phyloP scores from a whole-genome alignment of 2,113 vertebrate genomes.

The Pitta sordida region DNA sequence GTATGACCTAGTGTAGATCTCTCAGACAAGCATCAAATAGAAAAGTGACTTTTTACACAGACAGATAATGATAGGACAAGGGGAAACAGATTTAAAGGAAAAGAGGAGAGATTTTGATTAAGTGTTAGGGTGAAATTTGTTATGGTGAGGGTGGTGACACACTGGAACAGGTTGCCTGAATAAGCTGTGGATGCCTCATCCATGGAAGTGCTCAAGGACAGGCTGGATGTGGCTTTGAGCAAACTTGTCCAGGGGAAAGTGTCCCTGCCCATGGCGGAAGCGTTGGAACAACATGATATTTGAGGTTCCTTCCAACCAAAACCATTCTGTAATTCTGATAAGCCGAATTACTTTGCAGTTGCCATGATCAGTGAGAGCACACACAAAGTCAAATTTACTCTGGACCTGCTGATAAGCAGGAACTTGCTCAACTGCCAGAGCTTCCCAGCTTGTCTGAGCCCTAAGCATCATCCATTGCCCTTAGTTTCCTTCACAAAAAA shows the following conservation, averaged over 20 bases:
- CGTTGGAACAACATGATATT: not conserved
- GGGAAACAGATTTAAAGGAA: not conserved
- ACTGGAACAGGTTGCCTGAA: no score
- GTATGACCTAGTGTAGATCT: not conserved
- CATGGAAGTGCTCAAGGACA: not conserved
- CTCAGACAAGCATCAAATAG: not conserved
- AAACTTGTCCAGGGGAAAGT: not conserved
- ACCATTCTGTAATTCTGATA: not conserved
- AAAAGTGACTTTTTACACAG: not conserved
- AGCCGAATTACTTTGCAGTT: not conserved
- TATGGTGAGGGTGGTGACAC: not conserved
- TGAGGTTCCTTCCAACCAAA: not conserved
- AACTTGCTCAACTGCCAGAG: not conserved
- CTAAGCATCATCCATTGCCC: not conserved
- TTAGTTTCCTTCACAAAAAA: not conserved
- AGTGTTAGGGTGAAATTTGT: not conserved
- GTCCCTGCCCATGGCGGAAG: not conserved
- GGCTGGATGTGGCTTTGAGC: not conserved
- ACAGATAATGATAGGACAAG: not conserved
- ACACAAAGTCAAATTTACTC: rapidly evolving
- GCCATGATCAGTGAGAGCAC: not conserved
- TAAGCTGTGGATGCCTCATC: not conserved
- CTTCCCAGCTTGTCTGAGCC: not conserved
- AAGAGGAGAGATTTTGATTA: not conserved
- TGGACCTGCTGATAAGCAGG: not conserved